Base-by-base conservation (phyloP, 1,140 invertebrate genomes). In the Drosophila subobscura region DNA sequence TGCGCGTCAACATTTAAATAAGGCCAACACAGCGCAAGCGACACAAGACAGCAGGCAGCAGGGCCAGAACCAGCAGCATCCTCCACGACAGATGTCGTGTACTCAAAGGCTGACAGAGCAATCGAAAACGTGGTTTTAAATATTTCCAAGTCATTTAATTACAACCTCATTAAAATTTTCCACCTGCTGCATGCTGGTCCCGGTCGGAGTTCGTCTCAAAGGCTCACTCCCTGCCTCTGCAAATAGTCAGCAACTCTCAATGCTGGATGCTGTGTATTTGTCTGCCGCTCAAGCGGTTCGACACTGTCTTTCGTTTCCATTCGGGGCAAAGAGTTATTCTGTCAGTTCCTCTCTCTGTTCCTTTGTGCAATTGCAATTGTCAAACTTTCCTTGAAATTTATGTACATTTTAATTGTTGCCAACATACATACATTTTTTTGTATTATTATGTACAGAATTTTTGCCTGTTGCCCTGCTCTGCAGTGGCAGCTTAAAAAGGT, bases 71-170 rank as follows among this genome's bases (percentile, higher is more conserved):
- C 45, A 52, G 33, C 54, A 54, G 45, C 44, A 33, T 8, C 44
- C 40, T 49, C 37, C 16, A 20, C 16, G 45, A 56, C 78, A 77
- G 78, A 65, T 80, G 72, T 56, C 54, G 49, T 61, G 44, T 47
- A 63, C 64, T 74, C 79, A 83, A 84, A 79, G 71, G 72, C 65
- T 72, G 64, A 12, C 10, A 12, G 33, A 54, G 63, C 73, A 61
- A 61, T 81, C 79, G 85, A 77, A 73, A 77, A 71, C 72, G 58
- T 67, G 53, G 51, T 74, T 74, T 79, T 88, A 90, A 86, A 88
- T 79, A 84, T 88, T 90, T 90, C 79, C 86, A 88, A 79, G 72
- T 86, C 86, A 90, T 90, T 90, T 90, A 90, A 86, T 90, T 90
- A 88, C 77, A 88, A 75, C 76, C 76, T 90, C 88, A 90, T 90